Evolutionary conservation across 2,797 vertebrate species (phyloP), one percentile per base, ranked within the genome.

Genomic region (Spizella passerina): DNA sequence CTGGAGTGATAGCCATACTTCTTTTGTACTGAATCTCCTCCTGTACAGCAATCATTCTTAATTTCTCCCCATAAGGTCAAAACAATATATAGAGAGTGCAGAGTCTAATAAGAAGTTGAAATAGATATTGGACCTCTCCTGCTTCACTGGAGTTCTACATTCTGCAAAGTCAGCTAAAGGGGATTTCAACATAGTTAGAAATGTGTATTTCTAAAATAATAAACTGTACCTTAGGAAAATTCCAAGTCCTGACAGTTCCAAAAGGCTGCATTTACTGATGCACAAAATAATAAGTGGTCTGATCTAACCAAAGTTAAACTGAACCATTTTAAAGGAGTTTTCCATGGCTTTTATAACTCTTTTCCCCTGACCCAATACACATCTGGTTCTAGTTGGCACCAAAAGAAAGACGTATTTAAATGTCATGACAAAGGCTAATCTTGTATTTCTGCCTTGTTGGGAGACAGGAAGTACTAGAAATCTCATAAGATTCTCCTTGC

Each of bases 361-460:
- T 88, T 84, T 87, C 12, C 59, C 36, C 52, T 70, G 57, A 82
- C 34, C 64, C 60, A 82, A 63, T 43, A 80, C 30, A 85, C 84
- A 92, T 82, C 82, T 89, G 76, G 43, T 95, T 90, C 82, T 81
- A 93, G 69, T 47, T 91, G 92, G 71, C 78, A 95, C 64, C 66
- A 95, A 60, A 95, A 82, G 52, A 82, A 1, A 88, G 53, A 34
- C 0, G 0, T 63, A 92, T 66, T 86, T 78, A 93, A 87, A 90
- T 64, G 27, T 30, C 49, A 82, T n/a, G 53, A 88, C 82, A 95
- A 75, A 83, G 47, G 75, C 60, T 85, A 71, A 82, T 85, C 55
- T 60, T 88, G 39, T 68, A 68, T 77, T 91, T 89, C 57, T 72
- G 20, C 30, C 64, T 85, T 71, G 29, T 66, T 92, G 81, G 64